phyloP scores from a whole-genome alignment of 2,113 vertebrate species.

The Anoura caudifer region DNA sequence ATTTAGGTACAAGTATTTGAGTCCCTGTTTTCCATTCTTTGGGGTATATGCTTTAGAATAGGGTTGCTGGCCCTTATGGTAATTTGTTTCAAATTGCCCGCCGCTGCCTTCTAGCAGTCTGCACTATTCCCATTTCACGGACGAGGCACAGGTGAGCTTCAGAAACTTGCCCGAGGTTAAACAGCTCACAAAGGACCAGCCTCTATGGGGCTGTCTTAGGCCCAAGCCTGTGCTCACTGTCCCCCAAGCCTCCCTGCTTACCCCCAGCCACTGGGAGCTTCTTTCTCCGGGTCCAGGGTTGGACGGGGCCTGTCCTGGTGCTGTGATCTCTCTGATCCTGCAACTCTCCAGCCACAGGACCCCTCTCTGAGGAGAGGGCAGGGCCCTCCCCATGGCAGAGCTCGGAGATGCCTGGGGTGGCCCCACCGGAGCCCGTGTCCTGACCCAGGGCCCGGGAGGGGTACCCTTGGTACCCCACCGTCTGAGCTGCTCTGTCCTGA shows the following conservation, averaged over 20 bases:
- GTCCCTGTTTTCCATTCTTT: neutral
- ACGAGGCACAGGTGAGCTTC: neutral
- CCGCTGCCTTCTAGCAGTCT: neutral
- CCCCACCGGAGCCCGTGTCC: accelerated
- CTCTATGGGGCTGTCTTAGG: neutral
- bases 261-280: neutral
- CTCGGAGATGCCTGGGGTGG: neutral
- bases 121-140: neutral
- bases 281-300: no score
- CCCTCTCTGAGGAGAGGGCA: neutral
- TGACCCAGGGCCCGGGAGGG: no score
- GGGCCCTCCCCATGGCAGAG: neutral
- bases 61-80: neutral
- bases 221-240: neutral
- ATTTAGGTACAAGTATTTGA: neutral
- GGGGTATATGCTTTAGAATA: no score
- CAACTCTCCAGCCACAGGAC: neutral
- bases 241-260: accelerated
- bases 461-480: neutral
- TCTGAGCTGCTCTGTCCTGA: neutral
- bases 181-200: neutral
- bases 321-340: neutral
- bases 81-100: neutral
- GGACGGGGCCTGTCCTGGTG: accelerated
- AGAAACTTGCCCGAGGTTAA: neutral